Evolutionary conservation across 2,797 vertebrate species (phyloP).

Genomic region (Enteromius fasciolatus): DNA sequence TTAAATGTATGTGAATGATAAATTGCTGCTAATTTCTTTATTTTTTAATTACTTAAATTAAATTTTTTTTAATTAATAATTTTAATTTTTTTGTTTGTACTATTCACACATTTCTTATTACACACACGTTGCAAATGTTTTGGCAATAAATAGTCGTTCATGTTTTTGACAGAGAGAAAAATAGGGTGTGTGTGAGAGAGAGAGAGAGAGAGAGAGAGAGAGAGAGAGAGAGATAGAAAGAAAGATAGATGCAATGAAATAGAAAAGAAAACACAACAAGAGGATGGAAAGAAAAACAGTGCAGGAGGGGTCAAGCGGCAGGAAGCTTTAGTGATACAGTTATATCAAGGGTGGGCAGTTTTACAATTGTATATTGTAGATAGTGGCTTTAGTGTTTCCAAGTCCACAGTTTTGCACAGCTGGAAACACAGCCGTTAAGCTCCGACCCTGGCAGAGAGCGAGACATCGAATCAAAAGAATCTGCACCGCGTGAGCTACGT

Average conservation of each 20-base stretch:
- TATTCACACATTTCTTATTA: background rate
- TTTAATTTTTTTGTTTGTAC: background rate
- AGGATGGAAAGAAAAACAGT: conserved; percentile 16
- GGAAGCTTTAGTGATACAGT: conserved; percentile 51
- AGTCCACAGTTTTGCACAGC: conserved; percentile 44
- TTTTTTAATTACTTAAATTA: background rate
- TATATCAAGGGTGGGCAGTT: conserved; percentile 15
- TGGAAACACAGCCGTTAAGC: conserved; percentile 51
- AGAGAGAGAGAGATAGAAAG: conserved; percentile 6
- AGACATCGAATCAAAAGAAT: conserved; percentile 45
- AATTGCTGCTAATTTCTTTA: background rate
- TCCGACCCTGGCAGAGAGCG: conserved; percentile 31
- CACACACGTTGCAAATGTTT: background rate
- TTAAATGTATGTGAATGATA: too few relatives aligned
- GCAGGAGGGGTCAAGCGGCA: conserved; percentile 31
- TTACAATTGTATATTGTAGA: conserved; percentile 10
- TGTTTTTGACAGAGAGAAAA: conserved; percentile 47
- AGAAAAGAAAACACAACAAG: conserved; percentile 44
- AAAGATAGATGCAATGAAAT: conserved; percentile 48
- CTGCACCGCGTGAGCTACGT: conserved; percentile 55
- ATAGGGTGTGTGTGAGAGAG: conserved; percentile 61
- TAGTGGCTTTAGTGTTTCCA: conserved; percentile 17
- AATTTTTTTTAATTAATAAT: too few relatives aligned
- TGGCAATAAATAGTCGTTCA: background rate
- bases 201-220: too few relatives aligned